Evolutionary conservation across 2,797 vertebrate species (phyloP), one percentile per base, ranked within the genome.

Genomic region (Momotus momota): DNA sequence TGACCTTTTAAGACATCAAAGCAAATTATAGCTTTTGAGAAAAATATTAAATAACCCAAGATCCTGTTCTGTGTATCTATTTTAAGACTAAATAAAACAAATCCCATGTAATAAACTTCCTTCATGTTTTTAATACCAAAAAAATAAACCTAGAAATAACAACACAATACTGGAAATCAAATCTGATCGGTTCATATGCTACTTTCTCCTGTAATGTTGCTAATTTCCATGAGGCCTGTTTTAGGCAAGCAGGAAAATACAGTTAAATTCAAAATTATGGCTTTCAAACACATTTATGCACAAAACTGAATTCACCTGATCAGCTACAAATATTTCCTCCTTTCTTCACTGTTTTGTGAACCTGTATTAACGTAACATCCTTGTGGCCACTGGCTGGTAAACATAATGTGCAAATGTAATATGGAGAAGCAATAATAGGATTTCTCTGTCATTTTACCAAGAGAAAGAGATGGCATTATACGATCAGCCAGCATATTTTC

Each of bases 1-100:
- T 45, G 64, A 14, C 16, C 74, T 86, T 94, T 80, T 57, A 83
- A 81, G 81, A 83, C 52, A 87, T 52, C 64, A 91, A 62, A 93
- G 58, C 22, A 93, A 89, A 77, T 86, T 79, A 79, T 12, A 82
- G 25, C 40, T 88, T 67, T 83, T 86, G 25, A 79, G 51, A 77
- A 71, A 92, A 82, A 87, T 40, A 92, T 0, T 58, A 46, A 93
- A 74, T 89, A 87, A 61, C 45, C 18, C 52, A 46, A 70, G 61
- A 81, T 52, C 5, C 20, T 61, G 21, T 64, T 71, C 60, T 41
- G 17, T 25, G n/a, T 43, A 58, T 40, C 88, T 89, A 73, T 69
- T 90, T 83, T 79, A 86, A 88, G 55, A 80, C 67, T 65, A 69
- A 89, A 88, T 58, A 90, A 93, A 85, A 46, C 12, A 57, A 82